Base-by-base conservation (phyloP, 1,140 invertebrate genomes). In the Cydia splendana region DNA sequence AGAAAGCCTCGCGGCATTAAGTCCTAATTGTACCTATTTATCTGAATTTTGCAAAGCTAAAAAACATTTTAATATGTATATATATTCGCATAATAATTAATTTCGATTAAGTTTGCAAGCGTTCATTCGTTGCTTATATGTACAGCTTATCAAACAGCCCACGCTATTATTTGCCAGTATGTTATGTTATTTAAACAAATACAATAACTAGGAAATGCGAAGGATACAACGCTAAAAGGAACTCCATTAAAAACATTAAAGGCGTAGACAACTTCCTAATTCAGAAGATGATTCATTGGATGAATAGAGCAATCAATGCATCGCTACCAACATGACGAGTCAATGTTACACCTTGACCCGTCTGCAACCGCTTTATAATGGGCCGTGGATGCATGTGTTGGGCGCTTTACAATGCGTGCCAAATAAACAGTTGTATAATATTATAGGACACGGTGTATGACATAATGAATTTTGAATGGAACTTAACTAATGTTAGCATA, bases 251-350 rank as follows among this genome's bases (percentile, higher is more conserved):
- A 24, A 62, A 62, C 51, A n/a, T 53, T 18, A 62, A 62, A 62
- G 57, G 57, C 57, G 24, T 62, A 62, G 57, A 62, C 57, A 62
- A 62, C 57, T 62, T 62, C 57, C 57, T 62, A 62, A 62, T 62
- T 24, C 57, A 62, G 57, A 7, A 53, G 18, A 12, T 62, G 57
- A 62, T 24, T 62, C 57, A 24, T 7, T 69, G 65, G 20, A 28
- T 65, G 62, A 69, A 69, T 69, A 69, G 65, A 69, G 28, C 65
- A 69, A 69, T 69, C 65, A 69, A 13, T 24, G 65, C n/a, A 51
- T 51, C 57, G 65, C 65, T 69, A 69, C 65, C 65, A 69, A 69
- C 65, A 34, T 69, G 65, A 69, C 65, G 65, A 30, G 9, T 38
- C 65, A 69, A 69, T 69, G 65, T 34, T 38, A 69, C 24, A 15